A percentile compares a stretch with the other conserved stretches of the same genome.
phyloP scores from a whole-genome alignment of 2,797 vertebrate genomes.

The Anabacerthia variegaticeps region DNA sequence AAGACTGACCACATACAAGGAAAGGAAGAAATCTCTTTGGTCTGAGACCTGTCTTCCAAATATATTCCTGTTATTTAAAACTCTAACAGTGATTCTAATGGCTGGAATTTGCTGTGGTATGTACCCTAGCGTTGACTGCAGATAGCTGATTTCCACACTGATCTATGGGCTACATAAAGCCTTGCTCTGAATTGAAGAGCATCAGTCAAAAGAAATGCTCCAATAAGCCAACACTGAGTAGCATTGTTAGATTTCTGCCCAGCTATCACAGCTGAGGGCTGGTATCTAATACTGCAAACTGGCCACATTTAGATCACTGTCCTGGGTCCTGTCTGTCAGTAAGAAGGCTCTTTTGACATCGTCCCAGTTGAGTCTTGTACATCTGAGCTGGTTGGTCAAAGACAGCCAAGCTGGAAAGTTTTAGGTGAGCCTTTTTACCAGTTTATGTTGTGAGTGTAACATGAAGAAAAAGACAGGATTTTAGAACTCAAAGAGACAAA shows the following conservation, averaged over 20 bases:
- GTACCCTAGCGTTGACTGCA: neutral
- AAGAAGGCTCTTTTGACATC: neutral
- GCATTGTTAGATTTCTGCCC: neutral
- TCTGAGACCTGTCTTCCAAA: neutral
- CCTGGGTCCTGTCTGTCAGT: neutral
- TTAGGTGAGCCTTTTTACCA: neutral
- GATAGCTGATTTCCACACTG: neutral
- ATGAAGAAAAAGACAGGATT: neutral
- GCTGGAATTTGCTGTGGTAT: neutral
- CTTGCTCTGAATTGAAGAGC: neutral
- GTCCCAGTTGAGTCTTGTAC: neutral
- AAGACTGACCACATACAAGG: rapidly evolving
- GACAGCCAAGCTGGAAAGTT: neutral
- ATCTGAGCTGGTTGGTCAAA: neutral
- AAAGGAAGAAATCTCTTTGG: neutral
- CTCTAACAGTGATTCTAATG: neutral
- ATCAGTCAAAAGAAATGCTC: neutral
- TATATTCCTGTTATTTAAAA: neutral
- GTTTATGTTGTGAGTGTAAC: neutral
- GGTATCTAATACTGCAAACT: neutral
- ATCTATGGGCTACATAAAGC: neutral
- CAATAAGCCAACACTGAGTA: neutral
- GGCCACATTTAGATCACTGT: neutral
- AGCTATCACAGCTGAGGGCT: neutral
- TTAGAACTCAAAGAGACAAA: neutral